A percentile compares a stretch with the other conserved stretches of the same genome.
phyloP scores from a whole-genome alignment of 2,888 invertebrate species.

The Invenusta paracnida region DNA sequence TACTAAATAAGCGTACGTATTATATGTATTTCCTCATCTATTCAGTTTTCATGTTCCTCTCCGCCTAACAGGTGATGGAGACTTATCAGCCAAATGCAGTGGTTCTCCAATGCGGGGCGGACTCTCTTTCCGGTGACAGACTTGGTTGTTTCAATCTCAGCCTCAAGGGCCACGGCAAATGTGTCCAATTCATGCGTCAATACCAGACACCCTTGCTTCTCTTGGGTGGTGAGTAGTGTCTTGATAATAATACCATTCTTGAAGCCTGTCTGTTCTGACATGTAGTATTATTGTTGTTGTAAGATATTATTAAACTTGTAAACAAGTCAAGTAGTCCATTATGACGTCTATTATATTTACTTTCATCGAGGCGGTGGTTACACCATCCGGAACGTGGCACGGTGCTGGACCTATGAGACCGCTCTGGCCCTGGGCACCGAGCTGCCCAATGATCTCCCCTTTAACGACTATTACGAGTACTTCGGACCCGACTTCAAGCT shows the following conservation, averaged over 20 bases:
- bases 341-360: too few relatives aligned
- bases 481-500: slow-evolving; percentile 93
- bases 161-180: slow-evolving; percentile 88
- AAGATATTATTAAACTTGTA: too few relatives aligned
- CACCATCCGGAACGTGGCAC: slow-evolving; percentile 87
- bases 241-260: too few relatives aligned
- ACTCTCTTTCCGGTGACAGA: slow-evolving; percentile 87
- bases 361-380: slow-evolving; percentile 81
- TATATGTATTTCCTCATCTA: too few relatives aligned
- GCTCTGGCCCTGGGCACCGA: slow-evolving; percentile 83
- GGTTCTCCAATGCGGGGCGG: slow-evolving; percentile 94
- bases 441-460: slow-evolving; percentile 15
- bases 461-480: slow-evolving; percentile 81
- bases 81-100: slow-evolving; percentile 92
- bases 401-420: slow-evolving; percentile 98
- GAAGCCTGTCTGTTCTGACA: too few relatives aligned
- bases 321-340: too few relatives aligned
- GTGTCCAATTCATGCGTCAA: slow-evolving; percentile 88
- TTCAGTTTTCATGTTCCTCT: too few relatives aligned
- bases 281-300: too few relatives aligned
- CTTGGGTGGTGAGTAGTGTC: too few relatives aligned
- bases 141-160: slow-evolving; percentile 92
- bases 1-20: too few relatives aligned
- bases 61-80: slow-evolving; percentile 94
- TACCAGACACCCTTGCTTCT: slow-evolving; percentile 84